These are phyloP conservation scores for Muscina levida DNA, from an alignment of 2,888 invertebrate genomes.

Conservation along the genomic window DNA sequence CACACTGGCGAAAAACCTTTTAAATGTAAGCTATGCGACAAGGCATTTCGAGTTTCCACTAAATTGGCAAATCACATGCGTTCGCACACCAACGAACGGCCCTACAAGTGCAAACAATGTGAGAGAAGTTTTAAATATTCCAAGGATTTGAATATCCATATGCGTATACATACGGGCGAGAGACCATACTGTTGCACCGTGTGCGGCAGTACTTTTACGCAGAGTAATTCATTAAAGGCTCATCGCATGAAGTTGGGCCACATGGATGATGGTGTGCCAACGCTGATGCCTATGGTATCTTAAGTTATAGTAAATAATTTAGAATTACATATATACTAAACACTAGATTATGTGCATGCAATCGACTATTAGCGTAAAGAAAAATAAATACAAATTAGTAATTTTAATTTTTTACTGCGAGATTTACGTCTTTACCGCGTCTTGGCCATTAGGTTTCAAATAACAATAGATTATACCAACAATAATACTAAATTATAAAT, in stretches of 20 bases:
- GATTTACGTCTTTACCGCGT: no score
- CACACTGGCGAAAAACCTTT: slow-evolving; percentile 84
- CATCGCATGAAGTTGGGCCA: slow-evolving; percentile 76
- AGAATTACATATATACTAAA: no score
- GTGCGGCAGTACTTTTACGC: slow-evolving; percentile 80
- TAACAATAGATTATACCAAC: no score
- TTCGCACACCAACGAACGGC: slow-evolving; percentile 81
- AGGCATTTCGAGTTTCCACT: slow-evolving; percentile 80
- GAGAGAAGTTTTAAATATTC: slow-evolving; percentile 84
- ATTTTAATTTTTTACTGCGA: no score
- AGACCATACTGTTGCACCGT: slow-evolving; percentile 69
- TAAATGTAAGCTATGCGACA: slow-evolving; percentile 75
- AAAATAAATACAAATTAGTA: no score
- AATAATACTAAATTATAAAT: no score
- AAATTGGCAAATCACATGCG: slow-evolving; percentile 81
- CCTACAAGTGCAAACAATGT: slow-evolving; percentile 82
- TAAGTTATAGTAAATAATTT: neutral
- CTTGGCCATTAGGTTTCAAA: no score
- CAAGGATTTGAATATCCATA: slow-evolving; percentile 86
- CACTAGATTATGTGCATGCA: no score
- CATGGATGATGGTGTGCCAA: slow-evolving; percentile 76
- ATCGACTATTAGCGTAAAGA: no score
- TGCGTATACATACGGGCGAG: slow-evolving; percentile 85
- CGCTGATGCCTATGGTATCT: neutral
- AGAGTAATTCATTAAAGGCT: slow-evolving; percentile 84